Percentiles rank a stretch among this genome's conserved stretches.
Evolutionary conservation across 2,888 invertebrate genomes (phyloP).

Genomic region (Dynastes maya): DNA sequence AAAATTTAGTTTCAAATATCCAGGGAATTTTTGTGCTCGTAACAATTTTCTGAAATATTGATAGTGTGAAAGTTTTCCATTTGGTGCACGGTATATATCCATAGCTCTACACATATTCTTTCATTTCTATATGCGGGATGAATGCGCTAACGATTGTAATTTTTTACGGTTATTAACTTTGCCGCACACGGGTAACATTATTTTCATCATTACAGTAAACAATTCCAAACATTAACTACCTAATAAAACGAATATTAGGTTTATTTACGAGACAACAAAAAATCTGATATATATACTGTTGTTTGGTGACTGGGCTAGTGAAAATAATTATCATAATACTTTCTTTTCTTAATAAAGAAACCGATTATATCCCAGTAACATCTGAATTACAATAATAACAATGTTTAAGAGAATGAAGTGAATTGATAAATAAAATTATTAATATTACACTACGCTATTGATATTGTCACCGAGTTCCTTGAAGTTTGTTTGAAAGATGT

Average conservation of each 20-base stretch:
- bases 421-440: too few species aligned
- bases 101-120: not conserved
- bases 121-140: not conserved
- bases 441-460: too few species aligned
- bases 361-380: not conserved
- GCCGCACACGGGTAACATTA: not conserved
- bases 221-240: not conserved
- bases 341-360: not conserved
- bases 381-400: not conserved
- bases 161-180: not conserved
- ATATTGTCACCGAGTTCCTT: too few species aligned
- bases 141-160: not conserved
- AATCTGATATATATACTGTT: not conserved
- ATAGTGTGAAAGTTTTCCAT: too few species aligned
- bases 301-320: not conserved
- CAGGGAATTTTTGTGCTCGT: too few species aligned
- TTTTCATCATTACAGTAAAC: constrained; percentile 1
- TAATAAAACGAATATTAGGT: not conserved
- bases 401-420: too few species aligned
- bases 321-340: not conserved
- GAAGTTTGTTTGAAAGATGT: too few species aligned
- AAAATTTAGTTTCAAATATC: too few species aligned
- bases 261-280: not conserved
- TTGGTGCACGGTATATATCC: not conserved
- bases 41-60: too few species aligned